Conservation (phyloP, 2,888 invertebrate genomes). For the Polymixis flavicincta region DNA sequence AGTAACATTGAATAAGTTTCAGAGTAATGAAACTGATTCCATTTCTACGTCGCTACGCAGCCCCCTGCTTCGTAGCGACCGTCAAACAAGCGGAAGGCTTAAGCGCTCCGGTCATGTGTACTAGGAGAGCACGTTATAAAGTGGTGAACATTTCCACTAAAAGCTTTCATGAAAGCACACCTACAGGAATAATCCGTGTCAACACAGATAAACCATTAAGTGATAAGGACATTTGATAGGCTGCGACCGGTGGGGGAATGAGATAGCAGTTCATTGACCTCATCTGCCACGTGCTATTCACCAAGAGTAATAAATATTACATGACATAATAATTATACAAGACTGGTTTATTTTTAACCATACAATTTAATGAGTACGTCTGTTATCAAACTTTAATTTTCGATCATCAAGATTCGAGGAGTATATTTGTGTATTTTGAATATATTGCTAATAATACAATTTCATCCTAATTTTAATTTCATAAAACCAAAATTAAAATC, state of each 20-base stretch:
- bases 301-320: too few species aligned
- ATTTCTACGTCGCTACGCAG: too few species aligned
- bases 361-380: neutral
- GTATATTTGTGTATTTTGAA: neutral
- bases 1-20: too few species aligned
- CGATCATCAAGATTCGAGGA: neutral
- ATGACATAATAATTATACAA: neutral
- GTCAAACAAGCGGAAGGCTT: slow-evolving; percentile 13
- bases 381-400: neutral
- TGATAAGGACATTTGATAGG: neutral
- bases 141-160: neutral
- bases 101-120: slow-evolving; percentile 18
- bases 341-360: neutral
- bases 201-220: neutral
- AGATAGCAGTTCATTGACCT: neutral
- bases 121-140: slow-evolving; percentile 1
- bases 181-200: neutral
- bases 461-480: neutral
- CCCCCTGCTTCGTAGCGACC: neutral
- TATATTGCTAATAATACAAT: neutral
- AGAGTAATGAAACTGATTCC: too few species aligned
- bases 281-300: neutral
- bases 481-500: too few species aligned
- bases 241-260: neutral
- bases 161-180: neutral